Conservation (phyloP, 2,797 vertebrate genomes). For the Lemur catta region DNA sequence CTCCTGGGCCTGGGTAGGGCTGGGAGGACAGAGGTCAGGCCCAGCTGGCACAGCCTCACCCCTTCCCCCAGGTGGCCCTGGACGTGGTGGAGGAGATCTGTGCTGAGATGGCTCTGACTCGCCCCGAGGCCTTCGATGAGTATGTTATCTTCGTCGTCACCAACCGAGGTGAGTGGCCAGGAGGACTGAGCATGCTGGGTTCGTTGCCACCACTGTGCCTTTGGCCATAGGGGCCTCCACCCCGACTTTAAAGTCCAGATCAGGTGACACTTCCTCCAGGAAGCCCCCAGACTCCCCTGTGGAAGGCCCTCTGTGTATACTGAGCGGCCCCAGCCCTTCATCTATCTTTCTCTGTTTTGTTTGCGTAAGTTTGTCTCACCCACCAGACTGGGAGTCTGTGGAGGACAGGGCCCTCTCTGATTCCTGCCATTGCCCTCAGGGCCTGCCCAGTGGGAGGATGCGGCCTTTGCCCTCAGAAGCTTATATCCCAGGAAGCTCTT, state of each 20-base stretch:
- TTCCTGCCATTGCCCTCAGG: background rate
- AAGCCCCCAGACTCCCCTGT: rapidly evolving
- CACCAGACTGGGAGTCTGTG: rapidly evolving
- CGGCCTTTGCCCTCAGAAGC: background rate
- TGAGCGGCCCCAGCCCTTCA: rapidly evolving
- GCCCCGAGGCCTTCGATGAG: conserved; percentile 90
- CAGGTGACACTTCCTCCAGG: background rate
- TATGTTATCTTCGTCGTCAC: conserved; percentile 95
- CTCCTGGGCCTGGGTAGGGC: background rate
- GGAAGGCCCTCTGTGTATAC: background rate
- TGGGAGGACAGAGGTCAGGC: background rate
- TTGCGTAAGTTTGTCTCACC: background rate
- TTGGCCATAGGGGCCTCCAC: background rate
- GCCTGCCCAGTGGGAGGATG: background rate
- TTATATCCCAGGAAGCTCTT: background rate
- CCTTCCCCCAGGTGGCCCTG: conserved; percentile 88
- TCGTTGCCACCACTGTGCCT: background rate
- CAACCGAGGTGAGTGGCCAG: conserved; percentile 86
- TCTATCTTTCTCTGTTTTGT: background rate
- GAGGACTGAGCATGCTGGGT: background rate
- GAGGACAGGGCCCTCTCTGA: background rate
- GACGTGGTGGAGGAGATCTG: conserved; percentile 96
- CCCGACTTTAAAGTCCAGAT: background rate
- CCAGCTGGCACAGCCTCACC: background rate
- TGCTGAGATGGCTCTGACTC: conserved; percentile 93